phyloP scores from a whole-genome alignment of 2,113 vertebrate species.

The Trogon melanurus region DNA sequence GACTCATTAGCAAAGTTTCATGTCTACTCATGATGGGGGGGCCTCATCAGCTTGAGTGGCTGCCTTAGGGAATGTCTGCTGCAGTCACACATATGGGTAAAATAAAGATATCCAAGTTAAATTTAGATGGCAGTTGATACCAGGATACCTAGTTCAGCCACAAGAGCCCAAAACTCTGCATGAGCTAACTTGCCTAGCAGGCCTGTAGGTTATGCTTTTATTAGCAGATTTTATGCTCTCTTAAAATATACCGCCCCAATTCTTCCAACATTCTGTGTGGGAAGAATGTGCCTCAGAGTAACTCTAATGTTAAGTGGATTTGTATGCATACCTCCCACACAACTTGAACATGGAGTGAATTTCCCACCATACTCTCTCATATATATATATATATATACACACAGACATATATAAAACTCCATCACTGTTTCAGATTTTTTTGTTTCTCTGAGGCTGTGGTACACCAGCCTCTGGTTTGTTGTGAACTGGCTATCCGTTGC shows the following conservation, averaged over 20 bases:
- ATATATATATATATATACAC: not conserved
- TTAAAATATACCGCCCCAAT: not conserved
- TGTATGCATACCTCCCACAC: constrained; percentile 17
- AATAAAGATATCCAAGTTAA: not conserved
- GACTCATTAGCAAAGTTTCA: not conserved
- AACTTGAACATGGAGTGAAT: not conserved
- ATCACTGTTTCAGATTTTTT: not conserved
- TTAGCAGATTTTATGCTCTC: not conserved
- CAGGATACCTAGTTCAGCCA: not conserved
- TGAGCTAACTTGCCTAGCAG: not conserved
- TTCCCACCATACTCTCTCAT: not conserved
- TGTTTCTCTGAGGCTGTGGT: not conserved
- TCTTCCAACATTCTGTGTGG: not conserved
- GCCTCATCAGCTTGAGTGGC: not conserved
- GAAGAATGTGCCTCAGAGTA: not conserved
- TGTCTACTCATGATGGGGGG: not conserved
- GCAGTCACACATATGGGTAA: not conserved
- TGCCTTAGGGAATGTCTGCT: not conserved
- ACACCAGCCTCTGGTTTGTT: not conserved
- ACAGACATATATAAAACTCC: not conserved
- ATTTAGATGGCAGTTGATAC: not conserved
- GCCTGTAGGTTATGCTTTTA: not conserved
- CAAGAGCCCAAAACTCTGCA: not conserved
- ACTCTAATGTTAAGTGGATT: not conserved
- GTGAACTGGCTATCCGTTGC: not conserved